Base-by-base conservation (phyloP, 2,888 invertebrate species). In the Callyntrura guangdongensis region DNA sequence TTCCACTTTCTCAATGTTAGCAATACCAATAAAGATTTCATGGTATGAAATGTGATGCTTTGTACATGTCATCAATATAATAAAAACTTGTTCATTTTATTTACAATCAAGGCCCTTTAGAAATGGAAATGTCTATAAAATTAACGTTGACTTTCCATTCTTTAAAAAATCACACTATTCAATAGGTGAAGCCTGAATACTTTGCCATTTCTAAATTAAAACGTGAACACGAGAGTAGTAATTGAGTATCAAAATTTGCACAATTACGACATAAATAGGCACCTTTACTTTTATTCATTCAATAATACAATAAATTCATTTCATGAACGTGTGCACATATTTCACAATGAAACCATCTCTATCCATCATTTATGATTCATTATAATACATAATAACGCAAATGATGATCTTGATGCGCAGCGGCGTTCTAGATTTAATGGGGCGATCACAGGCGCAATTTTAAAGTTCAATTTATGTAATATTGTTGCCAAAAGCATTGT, bases 351-450 rank as follows among this genome's bases (percentile, higher is more conserved):
- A 72, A 72, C 47, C 72, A 17, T n/a, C 36, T 17, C 36, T 36
- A 36, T n/a, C 45, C 27, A 12, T 86, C 67, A 86, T 86, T 86
- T 64, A 79, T 79, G 64, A 64, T 77, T n/a, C 11, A 77, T 64
- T 86, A 25, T 25, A 61, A 61, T 69, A 45, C 17, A n/a, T 69
- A 72, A 20, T 47, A 5, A 83, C 14, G 8, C n/a, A n/a, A n/a
- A n/a, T n/a, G 22, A 69, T 22, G n/a, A 86, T 86, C 86, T 86
- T 74, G 77, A 77, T 86, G 25, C 49, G n/a, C n/a, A n/a, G n/a
- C n/a, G n/a, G 17, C 64, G 77, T 79, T 77, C 64, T 86, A 79
- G 64, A 79, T 67, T 79, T 47, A 56, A 56, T 9, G 49, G n/a
- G 45, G 77, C n/a, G 47, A 74, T 86, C 74, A 74, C 22, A 77